A percentile compares a stretch with the other conserved stretches of the same genome.
Evolutionary conservation across 2,797 vertebrate genomes (phyloP).

Genomic region (Adelosebastes latens): DNA sequence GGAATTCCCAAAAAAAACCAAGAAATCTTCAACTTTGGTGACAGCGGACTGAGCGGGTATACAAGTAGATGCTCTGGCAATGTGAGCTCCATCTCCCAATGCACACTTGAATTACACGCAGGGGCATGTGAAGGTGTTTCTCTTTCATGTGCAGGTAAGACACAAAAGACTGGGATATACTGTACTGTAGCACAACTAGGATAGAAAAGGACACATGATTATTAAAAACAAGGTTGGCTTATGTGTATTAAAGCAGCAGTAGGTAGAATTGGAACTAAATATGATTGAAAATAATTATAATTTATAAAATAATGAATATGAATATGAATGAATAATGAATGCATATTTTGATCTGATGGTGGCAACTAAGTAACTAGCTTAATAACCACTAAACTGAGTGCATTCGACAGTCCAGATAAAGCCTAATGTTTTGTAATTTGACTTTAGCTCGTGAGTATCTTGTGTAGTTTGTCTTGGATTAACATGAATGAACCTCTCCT

Average conservation of each 20-base stretch:
- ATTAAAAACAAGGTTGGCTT: not conserved
- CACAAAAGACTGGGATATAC: not conserved
- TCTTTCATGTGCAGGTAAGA: conserved; percentile 67
- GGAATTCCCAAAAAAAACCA: conserved; percentile 36
- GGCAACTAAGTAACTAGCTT: not conserved
- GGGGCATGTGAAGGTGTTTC: conserved; percentile 54
- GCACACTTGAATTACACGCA: conserved; percentile 25
- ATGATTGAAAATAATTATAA: too few species aligned
- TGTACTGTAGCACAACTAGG: not conserved
- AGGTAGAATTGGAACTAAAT: too few species aligned
- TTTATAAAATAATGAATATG: too few species aligned
- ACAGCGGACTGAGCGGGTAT: conserved; percentile 14
- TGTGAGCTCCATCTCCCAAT: conserved; percentile 60
- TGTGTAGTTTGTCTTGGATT: not conserved
- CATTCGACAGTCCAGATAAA: not conserved
- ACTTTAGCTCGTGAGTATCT: not conserved
- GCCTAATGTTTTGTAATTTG: not conserved
- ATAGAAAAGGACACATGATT: not conserved
- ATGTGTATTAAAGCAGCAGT: too few species aligned
- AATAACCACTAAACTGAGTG: not conserved
- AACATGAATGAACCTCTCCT: not conserved
- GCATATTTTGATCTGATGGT: not conserved
- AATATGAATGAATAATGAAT: too few species aligned
- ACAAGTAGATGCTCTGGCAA: conserved; percentile 40
- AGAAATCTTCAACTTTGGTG: conserved; percentile 23